Evolutionary conservation across 1,140 invertebrate genomes (phyloP).

Genomic region (Chlorops oryzae): DNA sequence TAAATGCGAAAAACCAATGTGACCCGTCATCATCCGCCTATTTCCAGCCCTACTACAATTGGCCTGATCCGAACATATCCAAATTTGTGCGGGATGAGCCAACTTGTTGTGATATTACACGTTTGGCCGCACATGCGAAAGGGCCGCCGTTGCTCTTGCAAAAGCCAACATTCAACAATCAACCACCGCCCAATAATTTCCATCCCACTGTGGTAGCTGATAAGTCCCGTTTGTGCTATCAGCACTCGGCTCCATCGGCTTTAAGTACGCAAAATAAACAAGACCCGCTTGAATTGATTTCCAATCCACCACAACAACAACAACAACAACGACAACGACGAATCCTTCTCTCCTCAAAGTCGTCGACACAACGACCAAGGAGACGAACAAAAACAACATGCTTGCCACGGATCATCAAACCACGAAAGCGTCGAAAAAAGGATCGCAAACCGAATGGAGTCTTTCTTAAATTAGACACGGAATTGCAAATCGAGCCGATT

Average conservation of each 20-base stretch:
- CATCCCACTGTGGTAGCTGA: constrained; percentile 15
- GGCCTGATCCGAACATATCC: too few relatives aligned
- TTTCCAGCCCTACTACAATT: too few relatives aligned
- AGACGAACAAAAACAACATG: constrained; percentile 50
- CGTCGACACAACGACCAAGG: not conserved
- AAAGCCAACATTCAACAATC: constrained; percentile 24
- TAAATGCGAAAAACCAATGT: too few relatives aligned
- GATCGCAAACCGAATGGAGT: constrained; percentile 58
- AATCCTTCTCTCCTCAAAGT: not conserved
- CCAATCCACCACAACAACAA: not conserved
- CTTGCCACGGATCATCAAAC: constrained; percentile 80
- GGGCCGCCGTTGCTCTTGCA: constrained; percentile 66
- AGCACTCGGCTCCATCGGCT: constrained; percentile 31
- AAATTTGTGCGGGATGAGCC: too few relatives aligned
- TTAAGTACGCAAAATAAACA: constrained; percentile 26
- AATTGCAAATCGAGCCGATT: too few relatives aligned
- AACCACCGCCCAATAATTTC: constrained; percentile 2
- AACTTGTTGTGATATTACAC: too few relatives aligned
- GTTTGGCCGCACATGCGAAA: constrained; percentile 69
- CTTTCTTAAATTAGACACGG: constrained; percentile 32
- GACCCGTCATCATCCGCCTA: too few relatives aligned
- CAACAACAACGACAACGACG: not conserved
- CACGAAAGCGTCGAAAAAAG: constrained; percentile 81
- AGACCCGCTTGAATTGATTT: constrained; percentile 8
- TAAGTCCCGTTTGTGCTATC: constrained; percentile 35